Conservation (phyloP, 2,113 vertebrate genomes). For the Salvelinus alpinus region DNA sequence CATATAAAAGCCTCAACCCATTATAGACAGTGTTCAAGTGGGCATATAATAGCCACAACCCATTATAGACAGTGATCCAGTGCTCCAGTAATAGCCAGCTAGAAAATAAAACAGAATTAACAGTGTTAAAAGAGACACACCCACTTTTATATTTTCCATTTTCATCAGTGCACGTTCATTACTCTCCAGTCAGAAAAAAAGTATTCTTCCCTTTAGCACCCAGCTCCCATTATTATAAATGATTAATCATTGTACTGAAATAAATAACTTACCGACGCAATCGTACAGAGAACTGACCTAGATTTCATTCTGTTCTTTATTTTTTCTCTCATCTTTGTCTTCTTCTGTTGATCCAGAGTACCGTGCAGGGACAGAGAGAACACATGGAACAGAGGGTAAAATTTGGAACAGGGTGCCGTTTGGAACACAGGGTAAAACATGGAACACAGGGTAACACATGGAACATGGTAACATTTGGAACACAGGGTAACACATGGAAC, state of each 20-base stretch:
- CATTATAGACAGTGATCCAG: too few relatives aligned
- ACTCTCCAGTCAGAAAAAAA: slow-evolving; percentile 27
- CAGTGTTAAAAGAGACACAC: slow-evolving; percentile 1
- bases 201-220: slow-evolving; percentile 22
- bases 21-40: too few relatives aligned
- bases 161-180: slow-evolving; percentile 22
- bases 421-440: not conserved
- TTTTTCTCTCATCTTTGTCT: not conserved
- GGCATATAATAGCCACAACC: too few relatives aligned
- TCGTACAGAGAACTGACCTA: slow-evolving; percentile 48
- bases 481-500: too few relatives aligned
- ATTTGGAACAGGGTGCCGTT: not conserved
- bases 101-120: slow-evolving; percentile 1
- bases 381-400: not conserved
- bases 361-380: not conserved
- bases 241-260: slow-evolving; percentile 54
- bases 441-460: not conserved
- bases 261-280: slow-evolving; percentile 46
- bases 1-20: too few relatives aligned
- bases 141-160: slow-evolving; percentile 11
- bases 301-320: slow-evolving; percentile 27
- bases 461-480: too few relatives aligned
- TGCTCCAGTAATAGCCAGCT: not conserved
- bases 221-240: slow-evolving; percentile 56
- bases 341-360: not conserved